phyloP scores from a whole-genome alignment of 2,797 vertebrate genomes.

The Mallotus villosus region DNA sequence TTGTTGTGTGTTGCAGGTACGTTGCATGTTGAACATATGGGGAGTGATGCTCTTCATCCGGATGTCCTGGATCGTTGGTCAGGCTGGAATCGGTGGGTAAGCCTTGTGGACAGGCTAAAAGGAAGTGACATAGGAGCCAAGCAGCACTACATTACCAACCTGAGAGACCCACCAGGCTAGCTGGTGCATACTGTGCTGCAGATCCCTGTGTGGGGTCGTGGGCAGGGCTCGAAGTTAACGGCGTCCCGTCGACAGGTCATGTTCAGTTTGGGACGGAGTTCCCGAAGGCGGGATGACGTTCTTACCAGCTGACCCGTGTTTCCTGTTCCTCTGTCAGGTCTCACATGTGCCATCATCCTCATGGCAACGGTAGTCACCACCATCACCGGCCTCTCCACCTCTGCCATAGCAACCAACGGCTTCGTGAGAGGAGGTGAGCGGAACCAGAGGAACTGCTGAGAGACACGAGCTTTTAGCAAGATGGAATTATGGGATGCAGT shows the following conservation, averaged over 20 bases:
- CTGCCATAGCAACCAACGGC: constrained; percentile 95
- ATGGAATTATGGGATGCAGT: background rate
- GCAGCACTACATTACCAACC: too few relatives aligned
- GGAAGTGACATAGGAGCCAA: too few relatives aligned
- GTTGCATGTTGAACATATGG: constrained; percentile 99
- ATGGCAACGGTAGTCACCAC: constrained; percentile 95
- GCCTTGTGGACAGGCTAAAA: too few relatives aligned
- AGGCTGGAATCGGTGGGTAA: constrained; percentile 91
- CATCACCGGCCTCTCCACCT: constrained; percentile 95
- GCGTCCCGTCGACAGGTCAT: too few relatives aligned
- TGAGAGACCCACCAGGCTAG: too few relatives aligned
- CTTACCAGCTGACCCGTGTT: background rate
- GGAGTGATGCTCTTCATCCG: constrained; percentile 99
- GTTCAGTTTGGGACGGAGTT: too few relatives aligned
- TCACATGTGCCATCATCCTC: constrained; percentile 85
- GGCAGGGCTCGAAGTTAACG: too few relatives aligned
- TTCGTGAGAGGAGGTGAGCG: constrained; percentile 93
- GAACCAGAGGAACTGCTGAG: background rate
- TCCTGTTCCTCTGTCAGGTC: constrained; percentile 66
- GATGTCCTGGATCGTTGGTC: constrained; percentile 97
- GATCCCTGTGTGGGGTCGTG: too few relatives aligned
- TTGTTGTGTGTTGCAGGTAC: constrained; percentile 71
- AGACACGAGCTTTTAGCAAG: too few relatives aligned
- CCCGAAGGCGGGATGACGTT: background rate
- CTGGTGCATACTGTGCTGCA: too few relatives aligned